phyloP scores from a whole-genome alignment of 2,797 vertebrate genomes.

The Mycteria americana region DNA sequence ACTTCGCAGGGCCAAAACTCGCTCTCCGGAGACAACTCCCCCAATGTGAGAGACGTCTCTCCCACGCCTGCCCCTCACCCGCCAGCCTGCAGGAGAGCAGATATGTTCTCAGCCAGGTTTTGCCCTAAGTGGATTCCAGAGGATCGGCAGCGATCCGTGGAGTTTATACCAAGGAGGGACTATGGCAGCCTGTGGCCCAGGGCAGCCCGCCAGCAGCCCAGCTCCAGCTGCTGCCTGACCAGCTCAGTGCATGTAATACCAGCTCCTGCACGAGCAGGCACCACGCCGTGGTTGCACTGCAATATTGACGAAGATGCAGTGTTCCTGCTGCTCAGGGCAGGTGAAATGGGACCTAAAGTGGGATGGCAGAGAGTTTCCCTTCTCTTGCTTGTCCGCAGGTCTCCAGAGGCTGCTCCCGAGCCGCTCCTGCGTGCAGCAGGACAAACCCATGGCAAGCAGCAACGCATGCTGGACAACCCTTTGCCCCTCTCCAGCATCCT shows the following conservation, averaged over 20 bases:
- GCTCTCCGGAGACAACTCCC: not conserved
- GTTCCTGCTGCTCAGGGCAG: not conserved
- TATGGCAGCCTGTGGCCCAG: not conserved
- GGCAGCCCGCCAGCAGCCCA: not conserved
- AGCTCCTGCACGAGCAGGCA: not conserved
- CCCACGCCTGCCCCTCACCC: not conserved
- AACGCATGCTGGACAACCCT: not conserved
- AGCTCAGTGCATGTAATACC: not conserved
- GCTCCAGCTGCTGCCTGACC: not conserved
- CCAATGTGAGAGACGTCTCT: not conserved
- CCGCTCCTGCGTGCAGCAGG: accelerated
- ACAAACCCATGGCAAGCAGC: not conserved
- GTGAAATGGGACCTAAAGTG: not conserved
- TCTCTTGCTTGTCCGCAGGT: not conserved
- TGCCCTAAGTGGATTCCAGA: not conserved
- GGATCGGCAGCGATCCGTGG: not conserved
- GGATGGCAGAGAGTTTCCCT: not conserved
- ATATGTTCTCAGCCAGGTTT: not conserved
- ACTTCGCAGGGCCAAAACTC: not conserved
- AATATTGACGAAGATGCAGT: not conserved
- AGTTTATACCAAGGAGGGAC: not conserved
- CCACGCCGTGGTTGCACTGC: not conserved
- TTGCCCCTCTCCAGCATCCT: not conserved
- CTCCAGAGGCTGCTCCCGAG: not conserved
- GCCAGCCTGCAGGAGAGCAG: not conserved